phyloP scores from a whole-genome alignment of 2,888 invertebrate species.

The Bugulina stolonifera region DNA sequence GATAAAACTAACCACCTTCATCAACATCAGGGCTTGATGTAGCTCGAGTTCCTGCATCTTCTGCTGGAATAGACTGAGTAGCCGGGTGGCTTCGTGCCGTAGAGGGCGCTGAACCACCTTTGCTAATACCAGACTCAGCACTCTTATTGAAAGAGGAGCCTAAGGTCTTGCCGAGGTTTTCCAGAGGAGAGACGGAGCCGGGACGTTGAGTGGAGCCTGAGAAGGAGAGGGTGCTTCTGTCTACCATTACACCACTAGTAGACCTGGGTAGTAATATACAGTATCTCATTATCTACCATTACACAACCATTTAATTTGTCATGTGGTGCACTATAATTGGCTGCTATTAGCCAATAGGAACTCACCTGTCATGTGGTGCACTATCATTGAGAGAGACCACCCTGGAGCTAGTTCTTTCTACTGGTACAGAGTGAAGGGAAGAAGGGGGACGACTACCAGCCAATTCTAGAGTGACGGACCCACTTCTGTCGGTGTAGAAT shows the following conservation, averaged over 20 bases:
- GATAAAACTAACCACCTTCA: no score
- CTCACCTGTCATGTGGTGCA: conserved; percentile 5
- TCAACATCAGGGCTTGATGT: no score
- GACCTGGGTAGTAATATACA: no score
- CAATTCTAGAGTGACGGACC: conserved; percentile 9
- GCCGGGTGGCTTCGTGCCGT: background rate
- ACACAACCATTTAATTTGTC: background rate
- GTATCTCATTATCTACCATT: background rate
- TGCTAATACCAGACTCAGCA: conserved; percentile 3
- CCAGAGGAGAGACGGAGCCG: conserved; percentile 1
- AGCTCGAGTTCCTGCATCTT: background rate
- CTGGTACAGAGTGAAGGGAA: conserved; percentile 15
- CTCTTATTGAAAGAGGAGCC: conserved; percentile 1
- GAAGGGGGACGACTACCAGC: conserved; percentile 18
- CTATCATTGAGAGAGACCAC: conserved; percentile 4
- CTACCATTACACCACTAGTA: conserved; percentile 13
- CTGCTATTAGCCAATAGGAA: background rate
- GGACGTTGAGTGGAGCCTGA: conserved; percentile 18
- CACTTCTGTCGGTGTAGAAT: conserved; percentile 8
- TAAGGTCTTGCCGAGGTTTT: background rate
- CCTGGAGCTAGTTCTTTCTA: conserved; percentile 22
- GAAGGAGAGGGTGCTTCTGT: conserved; percentile 18
- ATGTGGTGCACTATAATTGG: background rate
- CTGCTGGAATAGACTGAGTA: background rate
- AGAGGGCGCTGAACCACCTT: background rate